Evolutionary conservation across 1,140 invertebrate species (phyloP), one percentile per base, ranked within the genome.

Genomic region (Rhopalosiphum maidis): DNA sequence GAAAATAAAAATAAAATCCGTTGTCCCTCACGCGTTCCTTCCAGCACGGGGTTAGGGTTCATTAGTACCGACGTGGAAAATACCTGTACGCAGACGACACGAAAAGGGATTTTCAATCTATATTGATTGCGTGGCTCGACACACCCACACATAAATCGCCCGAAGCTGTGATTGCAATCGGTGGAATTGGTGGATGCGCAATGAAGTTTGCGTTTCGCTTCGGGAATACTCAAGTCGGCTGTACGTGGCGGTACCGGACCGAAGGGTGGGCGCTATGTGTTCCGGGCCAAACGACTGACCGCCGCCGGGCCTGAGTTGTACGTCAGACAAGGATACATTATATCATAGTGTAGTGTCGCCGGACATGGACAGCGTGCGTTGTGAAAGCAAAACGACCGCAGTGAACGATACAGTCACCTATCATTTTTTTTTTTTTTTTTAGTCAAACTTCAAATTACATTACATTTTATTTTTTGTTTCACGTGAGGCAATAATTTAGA

Each of bases 161-260:
- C 18, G 68, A n/a, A 83, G 89, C 35, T 43, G 51, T 93, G 91
- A 93, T 93, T 93, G 91, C 68, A 30, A 82, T 54, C 91, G 48
- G 48, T 30, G 60, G 60, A 18, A 68, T 68, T 30, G 60, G 60
- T 41, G 82, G 35, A n/a, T 83, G 91, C 51, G 91, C 90, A 91
- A 46, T 46, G 43, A 51, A 83, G 82, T 93, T 93, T 55, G 91
- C 35, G 46, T 54, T 93, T 86, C 91, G 35, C 68, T 55, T 8
- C 82, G 35, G 77, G 91, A 93, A 93, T 93, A 93, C 91, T 85
- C 82, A 93, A 93, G 91, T 93, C 51, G 51, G 2, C 35, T 85
- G 5, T 46, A 30, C 46, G 30, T 1, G 43, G 15, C 41, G 5
- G 46, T 46, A 46, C 9, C 7, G 15, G 11, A 51, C 48, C 15